phyloP scores from a whole-genome alignment of 2,888 invertebrate species.

The Patella ulyssiponensis region DNA sequence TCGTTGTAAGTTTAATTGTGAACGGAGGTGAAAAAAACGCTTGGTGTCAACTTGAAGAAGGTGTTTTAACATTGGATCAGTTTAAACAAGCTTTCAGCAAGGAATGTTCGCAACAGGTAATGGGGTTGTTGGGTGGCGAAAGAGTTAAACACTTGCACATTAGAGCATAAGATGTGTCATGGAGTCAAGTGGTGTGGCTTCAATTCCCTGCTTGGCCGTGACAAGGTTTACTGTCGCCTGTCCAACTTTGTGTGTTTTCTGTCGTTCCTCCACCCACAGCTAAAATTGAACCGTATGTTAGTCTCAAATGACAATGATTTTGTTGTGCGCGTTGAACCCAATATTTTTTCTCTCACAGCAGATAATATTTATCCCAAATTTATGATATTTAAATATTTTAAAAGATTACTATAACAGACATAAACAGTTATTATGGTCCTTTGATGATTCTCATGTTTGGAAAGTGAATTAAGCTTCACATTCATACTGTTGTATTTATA shows the following conservation, averaged over 20 bases:
- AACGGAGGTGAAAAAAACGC: conserved; percentile 55
- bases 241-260: too few species aligned
- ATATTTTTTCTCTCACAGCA: not conserved
- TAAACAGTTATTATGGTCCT: not conserved
- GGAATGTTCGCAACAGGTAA: conserved; percentile 69
- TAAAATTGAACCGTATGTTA: too few species aligned
- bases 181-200: too few species aligned
- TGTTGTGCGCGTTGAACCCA: too few species aligned
- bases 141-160: too few species aligned
- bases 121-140: not conserved
- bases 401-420: not conserved
- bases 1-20: conserved; percentile 63
- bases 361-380: not conserved
- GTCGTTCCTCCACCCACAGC: too few species aligned
- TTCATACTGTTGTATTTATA: too few species aligned
- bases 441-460: not conserved
- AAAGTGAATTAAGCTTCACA: too few species aligned
- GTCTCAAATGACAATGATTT: not conserved
- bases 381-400: not conserved
- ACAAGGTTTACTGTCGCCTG: too few species aligned
- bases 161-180: too few species aligned
- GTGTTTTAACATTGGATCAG: conserved; percentile 67
- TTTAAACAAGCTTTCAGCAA: conserved; percentile 69
- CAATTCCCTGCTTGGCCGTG: too few species aligned
- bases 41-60: conserved; percentile 69